Percentiles rank a stretch among this genome's conserved stretches.
Conservation (phyloP, 2,888 invertebrate species). For the Psylliodes chrysocephalus region DNA sequence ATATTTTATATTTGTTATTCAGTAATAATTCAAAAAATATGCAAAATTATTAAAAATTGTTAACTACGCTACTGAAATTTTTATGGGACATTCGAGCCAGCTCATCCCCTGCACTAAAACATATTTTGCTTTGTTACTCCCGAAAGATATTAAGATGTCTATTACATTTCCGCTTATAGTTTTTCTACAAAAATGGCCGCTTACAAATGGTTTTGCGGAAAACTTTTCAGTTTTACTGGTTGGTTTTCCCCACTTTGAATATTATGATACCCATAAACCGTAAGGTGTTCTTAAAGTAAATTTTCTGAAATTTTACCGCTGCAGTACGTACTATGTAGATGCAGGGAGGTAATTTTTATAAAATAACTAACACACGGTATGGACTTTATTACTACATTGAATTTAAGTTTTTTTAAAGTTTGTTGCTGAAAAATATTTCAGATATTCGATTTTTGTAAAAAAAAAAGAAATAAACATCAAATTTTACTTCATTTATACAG, state of each 20-base stretch:
- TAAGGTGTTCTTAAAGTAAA: neutral
- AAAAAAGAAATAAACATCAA: no score
- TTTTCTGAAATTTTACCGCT: slow-evolving; percentile 15
- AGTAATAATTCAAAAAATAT: no score
- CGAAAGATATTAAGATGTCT: slow-evolving; percentile 34
- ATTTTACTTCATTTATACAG: no score
- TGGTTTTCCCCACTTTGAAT: slow-evolving; percentile 17
- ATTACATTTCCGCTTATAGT: slow-evolving; percentile 16
- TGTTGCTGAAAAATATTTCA: no score
- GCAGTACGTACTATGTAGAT: slow-evolving; percentile 3
- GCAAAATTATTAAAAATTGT: no score
- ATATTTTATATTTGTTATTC: no score
- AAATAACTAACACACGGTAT: no score
- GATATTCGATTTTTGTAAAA: no score
- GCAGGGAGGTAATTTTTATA: neutral
- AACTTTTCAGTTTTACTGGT: slow-evolving; percentile 21
- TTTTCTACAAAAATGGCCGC: slow-evolving; percentile 4
- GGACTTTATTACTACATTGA: no score
- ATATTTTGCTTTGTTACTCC: slow-evolving; percentile 39
- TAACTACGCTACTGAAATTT: slow-evolving; percentile 6
- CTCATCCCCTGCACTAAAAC: slow-evolving; percentile 28
- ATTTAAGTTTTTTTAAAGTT: no score
- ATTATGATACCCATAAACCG: slow-evolving; percentile 27
- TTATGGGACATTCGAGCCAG: slow-evolving; percentile 33
- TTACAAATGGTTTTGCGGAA: slow-evolving; percentile 14